phyloP scores from a whole-genome alignment of 1,140 invertebrate genomes.

The Aporrectodea caliginosa region DNA sequence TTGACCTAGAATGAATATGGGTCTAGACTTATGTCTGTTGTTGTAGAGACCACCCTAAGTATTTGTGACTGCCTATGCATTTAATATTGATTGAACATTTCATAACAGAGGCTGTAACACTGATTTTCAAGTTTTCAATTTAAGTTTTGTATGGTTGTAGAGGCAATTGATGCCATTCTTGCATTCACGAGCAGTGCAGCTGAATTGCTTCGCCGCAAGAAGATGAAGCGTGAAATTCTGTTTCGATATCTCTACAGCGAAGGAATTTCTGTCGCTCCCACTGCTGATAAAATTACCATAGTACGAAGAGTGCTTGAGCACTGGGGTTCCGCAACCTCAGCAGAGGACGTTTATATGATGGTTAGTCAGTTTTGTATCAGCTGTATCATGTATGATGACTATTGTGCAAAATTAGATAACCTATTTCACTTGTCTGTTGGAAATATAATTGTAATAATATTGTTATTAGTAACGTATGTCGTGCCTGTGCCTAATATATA shows the following conservation, averaged over 20 bases:
- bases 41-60: neutral
- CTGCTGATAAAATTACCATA: slow-evolving; percentile 33
- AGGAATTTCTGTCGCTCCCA: slow-evolving; percentile 30
- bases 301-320: slow-evolving; percentile 32
- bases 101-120: neutral
- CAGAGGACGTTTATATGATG: neutral
- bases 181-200: slow-evolving; percentile 36
- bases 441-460: no score
- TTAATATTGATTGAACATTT: no score
- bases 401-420: no score
- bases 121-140: neutral
- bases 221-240: slow-evolving; percentile 40
- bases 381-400: no score
- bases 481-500: no score
- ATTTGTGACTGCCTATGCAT: neutral
- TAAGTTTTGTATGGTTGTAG: slow-evolving; percentile 35
- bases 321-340: slow-evolving; percentile 30
- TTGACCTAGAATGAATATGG: neutral
- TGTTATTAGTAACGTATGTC: no score
- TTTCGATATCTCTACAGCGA: slow-evolving; percentile 40
- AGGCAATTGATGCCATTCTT: slow-evolving; percentile 40
- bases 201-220: slow-evolving; percentile 40
- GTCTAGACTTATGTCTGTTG: neutral
- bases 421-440: no score
- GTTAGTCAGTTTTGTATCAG: neutral